Evolutionary conservation across 2,113 vertebrate genomes (phyloP).

Genomic region (Menidia beryllina): DNA sequence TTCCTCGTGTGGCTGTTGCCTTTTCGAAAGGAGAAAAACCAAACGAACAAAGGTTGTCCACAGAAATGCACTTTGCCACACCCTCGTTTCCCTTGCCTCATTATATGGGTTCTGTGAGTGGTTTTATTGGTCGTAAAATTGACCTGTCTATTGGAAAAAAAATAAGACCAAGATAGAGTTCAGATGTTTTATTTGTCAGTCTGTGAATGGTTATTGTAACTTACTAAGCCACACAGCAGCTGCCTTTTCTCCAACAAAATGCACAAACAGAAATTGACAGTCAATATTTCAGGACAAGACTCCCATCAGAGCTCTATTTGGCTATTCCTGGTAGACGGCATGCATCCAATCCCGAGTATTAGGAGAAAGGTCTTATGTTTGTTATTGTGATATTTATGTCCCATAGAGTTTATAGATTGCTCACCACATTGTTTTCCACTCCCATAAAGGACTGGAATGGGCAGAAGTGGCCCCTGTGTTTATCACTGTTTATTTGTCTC

Average conservation of each 20-base stretch:
- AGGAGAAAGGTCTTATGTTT: slow-evolving; percentile 64
- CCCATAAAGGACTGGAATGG: slow-evolving; percentile 64
- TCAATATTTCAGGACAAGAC: slow-evolving; percentile 63
- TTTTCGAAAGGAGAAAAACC: neutral
- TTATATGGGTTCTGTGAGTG: slow-evolving; percentile 20
- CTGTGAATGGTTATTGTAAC: slow-evolving; percentile 49
- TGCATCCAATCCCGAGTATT: slow-evolving; percentile 55
- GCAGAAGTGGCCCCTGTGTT: slow-evolving; percentile 71
- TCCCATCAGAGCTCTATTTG: slow-evolving; percentile 70
- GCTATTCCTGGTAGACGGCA: slow-evolving; percentile 61
- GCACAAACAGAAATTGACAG: slow-evolving; percentile 56
- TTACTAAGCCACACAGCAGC: slow-evolving; percentile 37
- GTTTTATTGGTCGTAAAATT: slow-evolving; percentile 28
- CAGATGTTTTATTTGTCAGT: slow-evolving; percentile 31
- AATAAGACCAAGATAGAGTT: slow-evolving; percentile 20
- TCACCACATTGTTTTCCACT: slow-evolving; percentile 68
- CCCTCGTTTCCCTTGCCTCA: neutral
- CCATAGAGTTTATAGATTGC: slow-evolving; percentile 68
- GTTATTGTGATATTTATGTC: slow-evolving; percentile 72
- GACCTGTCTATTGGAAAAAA: slow-evolving; percentile 2
- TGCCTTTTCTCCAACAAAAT: slow-evolving; percentile 26
- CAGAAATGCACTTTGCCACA: neutral
- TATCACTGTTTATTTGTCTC: slow-evolving; percentile 78
- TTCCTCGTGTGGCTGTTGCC: slow-evolving; percentile 13
- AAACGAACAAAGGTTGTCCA: slow-evolving; percentile 11